phyloP scores from a whole-genome alignment of 2,797 vertebrate species.

The Coccyzus lansbergi region DNA sequence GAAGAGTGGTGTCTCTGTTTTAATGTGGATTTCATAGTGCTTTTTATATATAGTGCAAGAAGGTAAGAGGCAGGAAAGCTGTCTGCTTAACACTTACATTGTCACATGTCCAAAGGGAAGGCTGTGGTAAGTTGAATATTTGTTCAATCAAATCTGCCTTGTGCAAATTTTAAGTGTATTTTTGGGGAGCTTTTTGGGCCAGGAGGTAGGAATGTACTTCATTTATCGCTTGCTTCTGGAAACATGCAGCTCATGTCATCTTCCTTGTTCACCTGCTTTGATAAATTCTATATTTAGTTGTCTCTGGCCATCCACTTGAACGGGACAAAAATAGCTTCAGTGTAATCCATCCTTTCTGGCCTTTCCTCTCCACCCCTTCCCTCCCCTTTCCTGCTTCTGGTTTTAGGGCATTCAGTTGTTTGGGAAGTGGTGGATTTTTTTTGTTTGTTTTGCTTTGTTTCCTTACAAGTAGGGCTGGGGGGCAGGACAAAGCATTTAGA shows the following conservation, averaged over 20 bases:
- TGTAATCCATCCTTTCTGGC: conserved; percentile 58
- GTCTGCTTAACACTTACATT: background rate
- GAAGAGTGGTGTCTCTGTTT: background rate
- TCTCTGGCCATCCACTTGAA: conserved; percentile 43
- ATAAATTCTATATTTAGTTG: conserved; percentile 61
- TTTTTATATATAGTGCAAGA: conserved; percentile 9
- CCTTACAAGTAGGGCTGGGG: background rate
- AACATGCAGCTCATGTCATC: background rate
- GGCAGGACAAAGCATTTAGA: conserved; percentile 9
- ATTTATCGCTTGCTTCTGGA: background rate
- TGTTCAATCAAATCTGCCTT: background rate
- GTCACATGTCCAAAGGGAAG: background rate
- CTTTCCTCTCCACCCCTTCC: conserved; percentile 48
- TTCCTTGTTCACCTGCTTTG: conserved; percentile 62
- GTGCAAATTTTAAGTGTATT: background rate
- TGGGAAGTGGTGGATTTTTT: background rate
- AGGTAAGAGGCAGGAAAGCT: conserved; percentile 55
- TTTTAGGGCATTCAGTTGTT: conserved; percentile 42
- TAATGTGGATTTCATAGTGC: background rate
- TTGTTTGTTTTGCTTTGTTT: conserved; percentile 55
- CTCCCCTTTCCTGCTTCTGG: conserved; percentile 38
- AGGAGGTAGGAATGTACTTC: background rate
- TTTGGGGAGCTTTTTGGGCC: background rate
- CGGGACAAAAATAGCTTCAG: conserved; percentile 56
- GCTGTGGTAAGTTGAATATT: background rate